Percentiles rank a stretch among this genome's conserved stretches.
phyloP scores from a whole-genome alignment of 2,888 invertebrate genomes.

The Selenia dentaria region DNA sequence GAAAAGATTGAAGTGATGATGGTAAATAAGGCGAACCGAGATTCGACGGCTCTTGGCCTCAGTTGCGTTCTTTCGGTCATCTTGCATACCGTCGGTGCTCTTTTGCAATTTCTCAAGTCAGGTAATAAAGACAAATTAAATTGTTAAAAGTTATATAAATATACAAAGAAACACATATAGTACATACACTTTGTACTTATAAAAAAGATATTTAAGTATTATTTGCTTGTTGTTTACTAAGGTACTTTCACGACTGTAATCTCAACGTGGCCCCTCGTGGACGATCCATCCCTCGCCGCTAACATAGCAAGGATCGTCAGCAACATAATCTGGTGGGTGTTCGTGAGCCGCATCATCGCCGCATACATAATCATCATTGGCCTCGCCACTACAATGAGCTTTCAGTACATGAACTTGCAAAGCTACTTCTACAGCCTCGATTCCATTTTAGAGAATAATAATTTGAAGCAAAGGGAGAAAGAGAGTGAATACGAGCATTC shows the following conservation, averaged over 20 bases:
- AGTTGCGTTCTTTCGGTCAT: constrained; percentile 12
- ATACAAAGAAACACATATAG: no score
- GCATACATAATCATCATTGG: constrained; percentile 39
- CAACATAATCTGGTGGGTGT: constrained; percentile 45
- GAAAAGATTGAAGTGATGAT: constrained; percentile 14
- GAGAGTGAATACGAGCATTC: constrained; percentile 48
- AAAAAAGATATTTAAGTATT: no score
- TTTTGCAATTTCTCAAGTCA: constrained; percentile 15
- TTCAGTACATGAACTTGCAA: constrained; percentile 54
- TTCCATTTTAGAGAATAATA: constrained; percentile 42
- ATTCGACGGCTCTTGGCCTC: constrained; percentile 13
- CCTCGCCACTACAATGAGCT: constrained; percentile 40
- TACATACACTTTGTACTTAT: no score
- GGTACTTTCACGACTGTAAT: constrained; percentile 45
- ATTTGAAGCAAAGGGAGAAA: constrained; percentile 41
- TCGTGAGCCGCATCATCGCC: constrained; percentile 34
- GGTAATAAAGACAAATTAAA: constrained; percentile 6
- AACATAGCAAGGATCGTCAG: constrained; percentile 27
- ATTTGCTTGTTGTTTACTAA: constrained; percentile 34
- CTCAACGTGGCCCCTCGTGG: constrained; percentile 47
- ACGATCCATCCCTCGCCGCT: constrained; percentile 41
- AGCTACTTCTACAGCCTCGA: constrained; percentile 53
- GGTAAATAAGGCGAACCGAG: constrained; percentile 16
- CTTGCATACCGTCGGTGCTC: constrained; percentile 14
- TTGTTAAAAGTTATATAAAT: no score